phyloP scores from a whole-genome alignment of 30 jellyfish, hydroid and myxozoan genomes.

The Pseudorhiza aurosa region DNA sequence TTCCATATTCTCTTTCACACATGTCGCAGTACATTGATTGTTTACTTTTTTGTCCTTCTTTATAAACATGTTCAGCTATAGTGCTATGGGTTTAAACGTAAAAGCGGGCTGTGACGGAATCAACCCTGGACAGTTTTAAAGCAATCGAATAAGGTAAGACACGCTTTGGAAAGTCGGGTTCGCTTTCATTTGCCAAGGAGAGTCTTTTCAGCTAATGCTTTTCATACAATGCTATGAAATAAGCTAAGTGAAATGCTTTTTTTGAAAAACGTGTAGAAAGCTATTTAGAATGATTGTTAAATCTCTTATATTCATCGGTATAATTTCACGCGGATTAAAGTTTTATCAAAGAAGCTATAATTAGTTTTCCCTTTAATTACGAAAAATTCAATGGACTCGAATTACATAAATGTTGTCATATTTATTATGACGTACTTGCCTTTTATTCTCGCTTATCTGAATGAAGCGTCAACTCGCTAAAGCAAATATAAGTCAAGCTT shows the following conservation, averaged over 20 bases:
- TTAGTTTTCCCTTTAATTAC: slow-evolving; percentile 40
- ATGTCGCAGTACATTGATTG: too few species aligned
- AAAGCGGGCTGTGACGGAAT: too few species aligned
- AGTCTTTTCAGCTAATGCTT: too few species aligned
- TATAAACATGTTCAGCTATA: too few species aligned
- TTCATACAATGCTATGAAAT: too few species aligned
- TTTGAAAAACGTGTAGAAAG: background rate
- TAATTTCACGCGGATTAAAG: slow-evolving; percentile 50
- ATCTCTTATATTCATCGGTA: background rate
- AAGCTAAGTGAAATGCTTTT: slow-evolving; percentile 3
- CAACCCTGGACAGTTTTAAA: too few species aligned
- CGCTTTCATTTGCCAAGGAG: too few species aligned
- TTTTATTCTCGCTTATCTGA: slow-evolving; percentile 28
- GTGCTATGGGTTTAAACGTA: too few species aligned
- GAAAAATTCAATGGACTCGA: slow-evolving; percentile 11
- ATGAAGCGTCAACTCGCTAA: slow-evolving; percentile 10
- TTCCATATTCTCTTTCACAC: too few species aligned
- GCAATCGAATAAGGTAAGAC: too few species aligned
- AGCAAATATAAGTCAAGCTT: slow-evolving; percentile 38
- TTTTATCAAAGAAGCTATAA: slow-evolving; percentile 24
- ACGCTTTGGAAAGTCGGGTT: too few species aligned
- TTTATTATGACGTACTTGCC: slow-evolving; percentile 30
- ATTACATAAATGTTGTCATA: slow-evolving; percentile 28
- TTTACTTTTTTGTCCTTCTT: too few species aligned
- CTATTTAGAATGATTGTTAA: background rate